Base-by-base conservation (phyloP, 2,113 vertebrate species). In the Vulpes vulpes region DNA sequence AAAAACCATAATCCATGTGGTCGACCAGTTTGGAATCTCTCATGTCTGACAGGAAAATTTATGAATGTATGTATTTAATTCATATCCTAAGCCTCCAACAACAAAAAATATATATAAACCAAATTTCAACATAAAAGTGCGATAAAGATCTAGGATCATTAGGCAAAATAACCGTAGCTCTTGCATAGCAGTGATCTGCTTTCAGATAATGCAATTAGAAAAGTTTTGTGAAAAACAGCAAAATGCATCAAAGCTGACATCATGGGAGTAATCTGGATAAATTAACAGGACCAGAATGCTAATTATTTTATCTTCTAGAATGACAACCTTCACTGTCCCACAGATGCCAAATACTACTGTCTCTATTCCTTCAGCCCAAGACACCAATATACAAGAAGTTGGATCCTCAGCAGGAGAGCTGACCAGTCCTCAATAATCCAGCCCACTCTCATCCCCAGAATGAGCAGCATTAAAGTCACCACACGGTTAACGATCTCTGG, bases 141-240 rank as follows among this genome's bases (percentile, higher is more conserved):
- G 38, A 2, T 3, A 57, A 96, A 91, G 8, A 85, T 78, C 59
- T 94, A 38, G 20, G 35, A 86, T 91, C 60, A 49, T 81, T 92
- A 89, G 8, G 71, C 74, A 95, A 78, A 79, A 85, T 80, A 76
- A 95, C 65, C 71, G 90, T 57, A 89, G n/a, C 6, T 93, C 90
- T 90, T 76, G 3, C 27, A 74, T 65, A 59, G 20, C n/a, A 83
- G 14, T 11, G 49, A 86, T 78, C 94, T 83, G 5, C 27, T 87
- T 92, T 84, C 69, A 94, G 57, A 15, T 71, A 81, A 76, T 23
- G 1, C 10, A 80, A 62, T 93, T 94, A 90, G 57, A 81, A 94
- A 84, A 65, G 65, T 32, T 51, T 62, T 12, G 78, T 7, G 6
- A 91, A 64, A 43, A 92, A 53, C 0, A 49, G 53, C 27, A 83